Evolutionary conservation across 2,888 invertebrate genomes (phyloP), one percentile per base, ranked within the genome.

Genomic region (Netelia melanura): DNA sequence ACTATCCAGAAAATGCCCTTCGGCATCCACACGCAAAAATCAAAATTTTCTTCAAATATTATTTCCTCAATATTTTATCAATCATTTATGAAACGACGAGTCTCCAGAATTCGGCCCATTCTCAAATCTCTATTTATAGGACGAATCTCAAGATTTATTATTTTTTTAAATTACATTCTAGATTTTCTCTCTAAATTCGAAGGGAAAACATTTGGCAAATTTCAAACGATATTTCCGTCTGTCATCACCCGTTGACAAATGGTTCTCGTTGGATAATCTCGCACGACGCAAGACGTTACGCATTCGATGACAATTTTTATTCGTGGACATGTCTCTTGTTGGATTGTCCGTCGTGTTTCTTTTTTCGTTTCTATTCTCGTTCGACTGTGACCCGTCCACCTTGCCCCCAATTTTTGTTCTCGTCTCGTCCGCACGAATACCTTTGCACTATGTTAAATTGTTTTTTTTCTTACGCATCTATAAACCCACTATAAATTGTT

Each of bases 341-440:
- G 30, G 72, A 76, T 71, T 76, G 80, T 54, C 5, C 64, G 25
- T 70, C 11, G 14, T 52, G 71, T 67, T 71, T 23, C 70, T 43
- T 78, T 74, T 77, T 77, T 38, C 65, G 54, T 67, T 67, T 78
- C 81, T 81, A 84, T 84, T 84, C 75, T 84, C 70, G 81, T 84
- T 84, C 81, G 43, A 75, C 64, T 61, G 74, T 75, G 74, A 75
- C 52, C 52, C 25, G 48, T 75, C 58, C 62, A 75, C 81, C 84
- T 81, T 84, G 84, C 81, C 78, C 81, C 80, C 76, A 56, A 58
- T 70, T 64, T 23, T 77, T 67, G 70, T 11, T 67, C 17, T 23
- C 65, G 74, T 81, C 52, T 72, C 61, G 65, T 84, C 54, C 74
- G 81, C 77, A 77, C 81, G 81, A 72, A 72, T 52, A 68, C 70